These are phyloP conservation scores for Microctonus aethiopoides DNA, from an alignment of 2,888 invertebrate species.

Conservation along the genomic window DNA sequence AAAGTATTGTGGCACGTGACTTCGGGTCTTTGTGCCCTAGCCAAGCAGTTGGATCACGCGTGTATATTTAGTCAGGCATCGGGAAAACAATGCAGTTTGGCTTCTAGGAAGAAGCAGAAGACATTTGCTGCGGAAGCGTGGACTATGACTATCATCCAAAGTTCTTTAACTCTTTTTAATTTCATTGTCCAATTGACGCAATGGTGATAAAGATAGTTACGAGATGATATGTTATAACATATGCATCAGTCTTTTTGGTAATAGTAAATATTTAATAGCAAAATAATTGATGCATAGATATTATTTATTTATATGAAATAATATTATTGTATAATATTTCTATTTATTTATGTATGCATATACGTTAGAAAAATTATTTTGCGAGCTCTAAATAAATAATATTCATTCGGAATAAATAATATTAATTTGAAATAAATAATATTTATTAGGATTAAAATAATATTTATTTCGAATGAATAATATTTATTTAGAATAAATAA, in stretches of 20 bases:
- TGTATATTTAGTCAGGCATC: constrained; percentile 60
- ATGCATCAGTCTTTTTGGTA: too few species aligned
- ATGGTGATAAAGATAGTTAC: not conserved
- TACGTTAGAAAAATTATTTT: too few species aligned
- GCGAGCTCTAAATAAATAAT: too few species aligned
- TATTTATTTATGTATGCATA: not conserved
- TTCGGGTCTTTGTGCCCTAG: constrained; percentile 45
- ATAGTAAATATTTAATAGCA: not conserved
- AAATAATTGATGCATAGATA: not conserved
- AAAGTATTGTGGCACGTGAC: constrained; percentile 56
- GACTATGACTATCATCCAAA: constrained; percentile 6
- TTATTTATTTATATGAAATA: not conserved
- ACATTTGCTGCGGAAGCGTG: constrained; percentile 41
- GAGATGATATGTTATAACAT: not conserved
- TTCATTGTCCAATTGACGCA: not conserved
- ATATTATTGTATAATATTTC: not conserved
- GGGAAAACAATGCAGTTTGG: constrained; percentile 62
- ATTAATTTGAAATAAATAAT: too few species aligned
- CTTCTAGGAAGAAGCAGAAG: constrained; percentile 53
- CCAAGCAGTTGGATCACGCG: constrained; percentile 58
- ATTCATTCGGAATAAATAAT: too few species aligned
- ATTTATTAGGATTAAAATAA: too few species aligned
- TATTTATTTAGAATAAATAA: too few species aligned
- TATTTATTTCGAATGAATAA: too few species aligned
- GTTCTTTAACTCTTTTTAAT: constrained; percentile 13